These are phyloP conservation scores for Suillia variegata DNA, from an alignment of 2,888 invertebrate genomes.

Conservation along the genomic window DNA sequence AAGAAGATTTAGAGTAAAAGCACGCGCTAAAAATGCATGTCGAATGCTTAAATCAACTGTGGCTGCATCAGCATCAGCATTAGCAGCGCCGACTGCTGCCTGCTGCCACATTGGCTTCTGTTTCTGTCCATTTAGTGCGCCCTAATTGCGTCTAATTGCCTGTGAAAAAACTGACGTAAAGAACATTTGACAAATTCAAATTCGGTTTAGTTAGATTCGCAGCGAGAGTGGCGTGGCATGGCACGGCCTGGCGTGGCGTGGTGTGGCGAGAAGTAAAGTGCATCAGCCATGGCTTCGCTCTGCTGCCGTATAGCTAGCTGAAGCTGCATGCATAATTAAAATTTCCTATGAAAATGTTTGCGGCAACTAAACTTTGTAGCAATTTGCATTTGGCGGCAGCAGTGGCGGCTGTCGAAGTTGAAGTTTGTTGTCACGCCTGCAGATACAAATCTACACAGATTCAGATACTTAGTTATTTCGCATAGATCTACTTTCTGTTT, in stretches of 20 bases:
- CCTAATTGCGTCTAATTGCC: constrained; percentile 27
- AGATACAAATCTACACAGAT: too few species aligned
- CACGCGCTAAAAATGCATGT: not conserved
- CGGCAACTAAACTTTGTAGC: too few species aligned
- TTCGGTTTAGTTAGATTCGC: not conserved
- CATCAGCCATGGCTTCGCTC: too few species aligned
- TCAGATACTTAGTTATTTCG: too few species aligned
- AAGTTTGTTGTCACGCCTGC: too few species aligned
- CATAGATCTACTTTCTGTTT: too few species aligned
- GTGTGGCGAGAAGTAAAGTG: too few species aligned
- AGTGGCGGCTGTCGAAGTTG: not conserved
- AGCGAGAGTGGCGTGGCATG: too few species aligned
- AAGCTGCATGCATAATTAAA: constrained; percentile 2
- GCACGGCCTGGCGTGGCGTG: too few species aligned
- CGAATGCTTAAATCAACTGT: not conserved
- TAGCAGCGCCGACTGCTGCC: not conserved
- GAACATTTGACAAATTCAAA: constrained; percentile 5
- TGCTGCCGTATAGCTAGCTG: too few species aligned
- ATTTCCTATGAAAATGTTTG: not conserved
- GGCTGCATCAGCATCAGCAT: not conserved
- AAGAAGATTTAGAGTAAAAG: not conserved
- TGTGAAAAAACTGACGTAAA: constrained; percentile 22
- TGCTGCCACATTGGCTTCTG: too few species aligned
- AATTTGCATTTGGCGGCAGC: not conserved
- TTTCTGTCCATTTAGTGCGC: constrained; percentile 19